phyloP scores from a whole-genome alignment of 1,140 invertebrate genomes.

The Pseudomyrmex dendroicus region DNA sequence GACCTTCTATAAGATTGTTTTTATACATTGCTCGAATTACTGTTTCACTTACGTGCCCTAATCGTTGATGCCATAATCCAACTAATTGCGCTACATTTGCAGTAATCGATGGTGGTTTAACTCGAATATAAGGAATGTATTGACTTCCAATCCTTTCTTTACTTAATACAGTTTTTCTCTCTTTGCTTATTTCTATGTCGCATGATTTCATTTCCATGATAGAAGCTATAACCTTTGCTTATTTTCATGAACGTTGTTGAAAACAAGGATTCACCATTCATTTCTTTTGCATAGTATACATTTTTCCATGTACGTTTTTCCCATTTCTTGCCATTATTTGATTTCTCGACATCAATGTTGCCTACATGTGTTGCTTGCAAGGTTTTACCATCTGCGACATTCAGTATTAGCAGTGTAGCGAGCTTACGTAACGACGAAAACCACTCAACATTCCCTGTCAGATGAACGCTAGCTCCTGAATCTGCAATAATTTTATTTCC shows the following conservation, averaged over 20 bases:
- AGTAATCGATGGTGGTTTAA: slow-evolving; percentile 5
- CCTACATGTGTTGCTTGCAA: slow-evolving; percentile 63
- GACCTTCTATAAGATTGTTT: slow-evolving; percentile 25
- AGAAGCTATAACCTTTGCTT: slow-evolving; percentile 70
- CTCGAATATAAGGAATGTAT: slow-evolving; percentile 34
- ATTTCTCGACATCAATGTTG: slow-evolving; percentile 63
- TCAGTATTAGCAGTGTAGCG: slow-evolving; percentile 39
- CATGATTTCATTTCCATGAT: slow-evolving; percentile 47
- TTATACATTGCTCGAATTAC: slow-evolving; percentile 22
- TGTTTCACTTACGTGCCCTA: slow-evolving; percentile 33
- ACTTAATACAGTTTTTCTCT: slow-evolving; percentile 3
- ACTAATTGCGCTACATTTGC: slow-evolving; percentile 12
- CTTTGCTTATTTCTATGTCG: slow-evolving; percentile 9
- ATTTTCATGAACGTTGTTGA: slow-evolving; percentile 71
- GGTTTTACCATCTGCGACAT: slow-evolving; percentile 59
- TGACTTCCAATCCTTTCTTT: slow-evolving; percentile 30
- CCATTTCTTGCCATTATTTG: slow-evolving; percentile 44
- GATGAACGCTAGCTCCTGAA: slow-evolving; percentile 61
- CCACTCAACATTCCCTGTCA: slow-evolving; percentile 56
- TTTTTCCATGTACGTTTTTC: slow-evolving; percentile 59
- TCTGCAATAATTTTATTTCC: slow-evolving; percentile 49
- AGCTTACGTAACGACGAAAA: slow-evolving; percentile 57
- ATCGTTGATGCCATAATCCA: slow-evolving; percentile 33
- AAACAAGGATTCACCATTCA: slow-evolving; percentile 79
- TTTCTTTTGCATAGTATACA: slow-evolving; percentile 77